Evolutionary conservation across 2,888 invertebrate genomes (phyloP).

Genomic region (Orchesellides sinensis): DNA sequence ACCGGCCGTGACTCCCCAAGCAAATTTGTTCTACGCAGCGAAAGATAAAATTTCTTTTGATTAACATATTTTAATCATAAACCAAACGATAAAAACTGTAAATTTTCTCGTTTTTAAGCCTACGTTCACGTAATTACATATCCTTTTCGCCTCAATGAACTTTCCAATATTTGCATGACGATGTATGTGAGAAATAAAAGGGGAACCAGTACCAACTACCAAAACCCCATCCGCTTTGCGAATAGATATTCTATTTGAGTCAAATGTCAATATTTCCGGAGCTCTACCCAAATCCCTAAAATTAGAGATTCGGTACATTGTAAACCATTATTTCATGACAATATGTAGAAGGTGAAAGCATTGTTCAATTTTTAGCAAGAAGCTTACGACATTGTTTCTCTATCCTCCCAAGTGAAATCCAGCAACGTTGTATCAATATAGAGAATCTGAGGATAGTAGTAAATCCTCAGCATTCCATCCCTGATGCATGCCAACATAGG

Average conservation of each 20-base stretch:
- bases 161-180: slow-evolving; percentile 85
- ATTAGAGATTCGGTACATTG: not conserved
- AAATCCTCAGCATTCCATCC: slow-evolving; percentile 87
- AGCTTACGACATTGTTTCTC: slow-evolving; percentile 77
- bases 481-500: slow-evolving; percentile 89
- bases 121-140: slow-evolving; percentile 85
- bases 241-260: slow-evolving; percentile 90
- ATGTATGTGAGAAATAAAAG: slow-evolving; percentile 83
- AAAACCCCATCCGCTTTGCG: slow-evolving; percentile 93
- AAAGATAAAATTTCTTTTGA: not conserved
- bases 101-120: slow-evolving; percentile 32
- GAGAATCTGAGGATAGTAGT: slow-evolving; percentile 87
- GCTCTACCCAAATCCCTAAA: slow-evolving; percentile 91
- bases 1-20: slow-evolving; percentile 97
- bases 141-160: slow-evolving; percentile 91
- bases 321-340: no score
- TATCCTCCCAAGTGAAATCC: slow-evolving; percentile 79
- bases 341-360: no score
- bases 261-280: slow-evolving; percentile 88
- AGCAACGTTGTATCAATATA: slow-evolving; percentile 85
- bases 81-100: no score
- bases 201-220: slow-evolving; percentile 85
- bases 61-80: no score
- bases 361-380: no score
- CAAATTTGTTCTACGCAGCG: slow-evolving; percentile 75